Conservation (phyloP, 64 coral and sea anemone species). For the Porites lutea region DNA sequence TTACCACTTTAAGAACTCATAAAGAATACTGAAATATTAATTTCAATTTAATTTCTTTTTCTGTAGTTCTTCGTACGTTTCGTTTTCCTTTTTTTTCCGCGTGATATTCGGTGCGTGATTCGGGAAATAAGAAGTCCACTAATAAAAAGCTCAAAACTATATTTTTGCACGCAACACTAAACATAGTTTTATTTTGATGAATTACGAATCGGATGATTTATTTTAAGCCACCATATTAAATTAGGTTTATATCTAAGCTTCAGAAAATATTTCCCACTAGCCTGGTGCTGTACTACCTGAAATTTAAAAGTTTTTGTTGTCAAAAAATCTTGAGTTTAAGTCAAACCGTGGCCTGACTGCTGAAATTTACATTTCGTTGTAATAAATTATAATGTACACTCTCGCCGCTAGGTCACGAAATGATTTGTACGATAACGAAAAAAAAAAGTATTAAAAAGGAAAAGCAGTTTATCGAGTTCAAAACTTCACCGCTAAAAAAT, state of each 20-base stretch:
- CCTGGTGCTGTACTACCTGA: not conserved
- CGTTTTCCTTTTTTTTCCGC: not conserved
- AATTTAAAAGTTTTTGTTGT: too few species aligned
- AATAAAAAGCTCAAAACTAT: too few species aligned
- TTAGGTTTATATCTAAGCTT: too few species aligned
- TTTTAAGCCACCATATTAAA: too few species aligned
- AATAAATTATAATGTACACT: too few species aligned
- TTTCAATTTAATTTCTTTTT: too few species aligned
- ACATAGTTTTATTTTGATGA: not conserved
- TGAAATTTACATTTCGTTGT: not conserved
- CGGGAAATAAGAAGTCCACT: not conserved
- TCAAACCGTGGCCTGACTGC: too few species aligned
- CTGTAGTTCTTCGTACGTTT: not conserved
- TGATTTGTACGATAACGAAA: too few species aligned
- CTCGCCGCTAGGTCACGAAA: constrained; percentile 14
- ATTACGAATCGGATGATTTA: not conserved
- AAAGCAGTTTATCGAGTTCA: not conserved
- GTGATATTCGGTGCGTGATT: constrained; percentile 26
- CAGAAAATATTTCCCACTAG: not conserved
- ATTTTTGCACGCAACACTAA: constrained; percentile 11
- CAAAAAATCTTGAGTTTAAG: not conserved
- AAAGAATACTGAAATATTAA: too few species aligned
- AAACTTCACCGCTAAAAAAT: not conserved
- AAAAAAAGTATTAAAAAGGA: too few species aligned
- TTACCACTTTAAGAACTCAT: too few species aligned